Conservation (phyloP, 2,888 invertebrate species). For the Drosophila atroscutellata region DNA sequence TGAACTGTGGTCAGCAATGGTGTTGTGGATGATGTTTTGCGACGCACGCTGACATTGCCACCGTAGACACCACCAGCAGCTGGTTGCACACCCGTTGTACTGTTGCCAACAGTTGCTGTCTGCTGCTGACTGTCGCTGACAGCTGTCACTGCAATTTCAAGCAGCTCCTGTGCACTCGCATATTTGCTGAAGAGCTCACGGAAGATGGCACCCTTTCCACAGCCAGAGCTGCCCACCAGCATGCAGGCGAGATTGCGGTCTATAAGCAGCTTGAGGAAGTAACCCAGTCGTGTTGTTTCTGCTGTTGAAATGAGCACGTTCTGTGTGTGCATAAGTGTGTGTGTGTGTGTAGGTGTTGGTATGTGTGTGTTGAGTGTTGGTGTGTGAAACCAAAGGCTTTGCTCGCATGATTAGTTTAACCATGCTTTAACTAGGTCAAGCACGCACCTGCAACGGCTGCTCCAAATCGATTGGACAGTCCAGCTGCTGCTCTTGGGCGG, state of each 20-base stretch:
- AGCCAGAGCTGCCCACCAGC: constrained; percentile 95
- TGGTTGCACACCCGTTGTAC: neutral
- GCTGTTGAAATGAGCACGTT: constrained; percentile 94
- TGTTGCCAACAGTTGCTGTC: constrained; percentile 13
- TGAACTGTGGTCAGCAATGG: constrained; percentile 75
- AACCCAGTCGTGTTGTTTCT: constrained; percentile 94
- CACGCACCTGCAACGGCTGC: constrained; percentile 91
- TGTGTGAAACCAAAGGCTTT: constrained; percentile 34
- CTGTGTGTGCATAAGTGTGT: constrained; percentile 83
- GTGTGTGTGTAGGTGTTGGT: neutral
- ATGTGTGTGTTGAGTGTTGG: neutral
- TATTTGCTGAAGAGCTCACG: constrained; percentile 87
- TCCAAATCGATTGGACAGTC: constrained; percentile 88
- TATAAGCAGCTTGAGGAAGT: constrained; percentile 94
- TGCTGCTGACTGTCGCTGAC: constrained; percentile 86
- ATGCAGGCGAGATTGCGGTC: constrained; percentile 93
- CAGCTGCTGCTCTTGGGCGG: constrained; percentile 88
- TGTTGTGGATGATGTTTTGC: constrained; percentile 86
- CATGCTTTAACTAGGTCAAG: constrained; percentile 39
- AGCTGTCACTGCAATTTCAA: constrained; percentile 88
- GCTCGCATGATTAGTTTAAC: constrained; percentile 59
- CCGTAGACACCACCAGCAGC: constrained; percentile 10
- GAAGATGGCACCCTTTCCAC: constrained; percentile 96
- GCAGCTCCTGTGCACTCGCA: constrained; percentile 69
- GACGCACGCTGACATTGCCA: constrained; percentile 28